Base-by-base conservation (phyloP, 2,797 vertebrate genomes). In the Tamandua tetradactyla region DNA sequence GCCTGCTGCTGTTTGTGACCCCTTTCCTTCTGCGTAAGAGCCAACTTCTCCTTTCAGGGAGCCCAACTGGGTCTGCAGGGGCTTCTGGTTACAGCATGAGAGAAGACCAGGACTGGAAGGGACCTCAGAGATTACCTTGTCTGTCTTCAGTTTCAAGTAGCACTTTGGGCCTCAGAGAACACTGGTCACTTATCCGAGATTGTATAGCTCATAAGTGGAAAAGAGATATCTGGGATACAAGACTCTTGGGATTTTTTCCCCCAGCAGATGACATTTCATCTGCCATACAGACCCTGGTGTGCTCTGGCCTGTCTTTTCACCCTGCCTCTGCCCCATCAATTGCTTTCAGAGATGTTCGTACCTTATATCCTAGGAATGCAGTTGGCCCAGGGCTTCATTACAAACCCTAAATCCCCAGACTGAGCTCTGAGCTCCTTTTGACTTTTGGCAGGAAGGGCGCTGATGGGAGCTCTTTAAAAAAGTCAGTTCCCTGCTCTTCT, bases 331-430 rank as follows among this genome's bases (percentile, higher is more conserved):
- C 7, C 40, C 40, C 35, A 74, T 30, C 18, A 14, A 59, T 32
- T 85, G 13, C 40, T 80, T 61, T 87, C 11, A 69, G 68, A 52
- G 55, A 82, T 20, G 27, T 6, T 14, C 27, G 82, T 55, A 81
- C 78, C 68, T 95, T 79, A 72, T 15, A 52, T 91, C 30, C 30
- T 52, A 82, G 40, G 75, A 85, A 88, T 78, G n/a, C 49, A 72
- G 22, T 12, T 7, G 9, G 22, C 44, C 62, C 83, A 91, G 79
- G 64, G 49, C 79, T 68, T 37, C 22, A 76, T 5, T 14, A 12
- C 12, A 47, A 59, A 52, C n/a, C 18, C 80, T 32, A 18, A 27
- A 27, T 25, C 42, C 69, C 59, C 20, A 2, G 23, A 75, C 17
- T 75, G 40, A 87, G 44, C 64, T 89, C 75, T 44, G 8, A 22